phyloP scores from a whole-genome alignment of 2,113 vertebrate genomes.

The Bambusicola thoracicus region DNA sequence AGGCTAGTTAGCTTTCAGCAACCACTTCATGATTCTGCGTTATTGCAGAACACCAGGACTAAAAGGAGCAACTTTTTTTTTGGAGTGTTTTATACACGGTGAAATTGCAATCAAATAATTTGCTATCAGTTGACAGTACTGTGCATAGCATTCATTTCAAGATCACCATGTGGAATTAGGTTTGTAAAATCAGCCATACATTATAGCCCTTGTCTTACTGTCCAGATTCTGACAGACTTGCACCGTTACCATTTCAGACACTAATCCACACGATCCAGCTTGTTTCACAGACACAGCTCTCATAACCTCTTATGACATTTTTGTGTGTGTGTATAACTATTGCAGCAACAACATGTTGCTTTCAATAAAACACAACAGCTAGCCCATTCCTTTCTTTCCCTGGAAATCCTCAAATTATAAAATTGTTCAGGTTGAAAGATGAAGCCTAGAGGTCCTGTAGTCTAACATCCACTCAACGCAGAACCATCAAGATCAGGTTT shows the following conservation, averaged over 20 bases:
- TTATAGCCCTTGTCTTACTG: neutral
- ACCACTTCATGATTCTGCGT: neutral
- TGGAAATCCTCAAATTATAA: neutral
- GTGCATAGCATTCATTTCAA: neutral
- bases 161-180: neutral
- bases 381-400: neutral
- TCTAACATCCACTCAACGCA: neutral
- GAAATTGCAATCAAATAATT: neutral
- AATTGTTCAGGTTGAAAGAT: neutral
- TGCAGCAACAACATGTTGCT: neutral
- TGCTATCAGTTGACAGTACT: neutral
- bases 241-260: neutral
- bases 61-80: neutral
- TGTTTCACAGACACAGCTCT: neutral
- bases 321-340: neutral
- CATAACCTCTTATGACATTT: neutral
- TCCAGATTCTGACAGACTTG: neutral
- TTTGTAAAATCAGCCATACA: neutral
- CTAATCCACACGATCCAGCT: neutral
- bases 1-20: neutral
- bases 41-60: neutral
- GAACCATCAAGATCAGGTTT: neutral
- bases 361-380: neutral
- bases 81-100: neutral
- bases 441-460: neutral